Evolutionary conservation across 1,140 invertebrate genomes (phyloP).

Genomic region (Scylla paramamosain): DNA sequence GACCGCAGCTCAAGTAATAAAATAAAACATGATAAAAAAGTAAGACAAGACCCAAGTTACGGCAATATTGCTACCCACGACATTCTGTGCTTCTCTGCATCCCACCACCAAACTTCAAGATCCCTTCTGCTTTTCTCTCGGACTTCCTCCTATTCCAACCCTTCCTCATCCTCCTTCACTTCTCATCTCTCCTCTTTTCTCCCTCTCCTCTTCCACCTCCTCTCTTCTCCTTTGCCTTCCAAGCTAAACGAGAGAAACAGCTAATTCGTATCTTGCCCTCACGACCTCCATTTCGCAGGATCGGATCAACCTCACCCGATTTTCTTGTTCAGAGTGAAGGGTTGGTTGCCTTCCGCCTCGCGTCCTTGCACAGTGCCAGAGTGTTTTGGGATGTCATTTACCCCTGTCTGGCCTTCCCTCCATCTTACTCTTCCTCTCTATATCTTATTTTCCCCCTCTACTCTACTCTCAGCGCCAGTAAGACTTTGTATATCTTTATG

Average conservation of each 20-base stretch:
- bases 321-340: background rate
- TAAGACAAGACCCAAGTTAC: background rate
- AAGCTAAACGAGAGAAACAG: background rate
- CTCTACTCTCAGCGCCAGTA: background rate
- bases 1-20: too few species aligned
- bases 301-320: conserved; percentile 2
- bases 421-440: background rate
- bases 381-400: background rate
- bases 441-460: background rate
- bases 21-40: background rate
- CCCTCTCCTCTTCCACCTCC: background rate
- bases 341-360: background rate
- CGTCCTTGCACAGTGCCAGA: background rate
- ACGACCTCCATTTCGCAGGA: background rate
- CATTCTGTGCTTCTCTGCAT: background rate
- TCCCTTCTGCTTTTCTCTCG: background rate
- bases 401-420: background rate
- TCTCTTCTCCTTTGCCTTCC: background rate
- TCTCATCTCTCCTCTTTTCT: background rate
- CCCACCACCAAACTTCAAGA: background rate
- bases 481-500: background rate
- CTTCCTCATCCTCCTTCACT: background rate
- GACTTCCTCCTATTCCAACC: background rate
- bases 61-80: background rate
- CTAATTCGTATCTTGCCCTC: background rate